Evolutionary conservation across 2,113 vertebrate species (phyloP).

Genomic region (Pluvialis apricaria): DNA sequence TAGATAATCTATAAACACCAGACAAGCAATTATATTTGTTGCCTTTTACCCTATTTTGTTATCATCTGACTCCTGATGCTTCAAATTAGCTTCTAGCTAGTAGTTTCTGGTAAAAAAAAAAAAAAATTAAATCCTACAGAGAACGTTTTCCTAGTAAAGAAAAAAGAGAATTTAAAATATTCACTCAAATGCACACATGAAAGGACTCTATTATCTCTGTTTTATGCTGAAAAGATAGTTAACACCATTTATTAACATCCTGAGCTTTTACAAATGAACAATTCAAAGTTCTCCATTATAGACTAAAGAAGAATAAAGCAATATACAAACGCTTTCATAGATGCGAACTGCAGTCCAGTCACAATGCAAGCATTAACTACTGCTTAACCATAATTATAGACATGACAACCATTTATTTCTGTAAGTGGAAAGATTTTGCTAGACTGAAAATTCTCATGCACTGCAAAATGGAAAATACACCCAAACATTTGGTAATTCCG

Average conservation of each 20-base stretch:
- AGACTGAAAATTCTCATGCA: neutral
- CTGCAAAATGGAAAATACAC: neutral
- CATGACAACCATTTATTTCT: neutral
- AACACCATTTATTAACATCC: neutral
- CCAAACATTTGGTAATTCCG: neutral
- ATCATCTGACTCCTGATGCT: neutral
- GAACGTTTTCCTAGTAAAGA: neutral
- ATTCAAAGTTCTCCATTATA: neutral
- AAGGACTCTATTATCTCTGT: neutral
- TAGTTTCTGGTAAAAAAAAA: neutral
- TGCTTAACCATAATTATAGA: neutral
- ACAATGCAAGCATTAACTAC: neutral
- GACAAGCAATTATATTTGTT: neutral
- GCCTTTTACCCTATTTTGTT: neutral
- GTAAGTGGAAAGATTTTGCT: neutral
- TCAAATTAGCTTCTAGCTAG: neutral
- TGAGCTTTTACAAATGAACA: neutral
- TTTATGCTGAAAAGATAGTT: neutral
- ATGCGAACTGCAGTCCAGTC: neutral
- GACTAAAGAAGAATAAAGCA: neutral
- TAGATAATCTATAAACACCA: neutral
- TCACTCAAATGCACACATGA: neutral
- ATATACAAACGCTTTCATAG: neutral
- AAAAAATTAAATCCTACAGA: neutral
- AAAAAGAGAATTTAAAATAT: neutral